These are phyloP conservation scores for Ficedula albicollis DNA, from an alignment of 2,797 vertebrate species.

Conservation along the genomic window DNA sequence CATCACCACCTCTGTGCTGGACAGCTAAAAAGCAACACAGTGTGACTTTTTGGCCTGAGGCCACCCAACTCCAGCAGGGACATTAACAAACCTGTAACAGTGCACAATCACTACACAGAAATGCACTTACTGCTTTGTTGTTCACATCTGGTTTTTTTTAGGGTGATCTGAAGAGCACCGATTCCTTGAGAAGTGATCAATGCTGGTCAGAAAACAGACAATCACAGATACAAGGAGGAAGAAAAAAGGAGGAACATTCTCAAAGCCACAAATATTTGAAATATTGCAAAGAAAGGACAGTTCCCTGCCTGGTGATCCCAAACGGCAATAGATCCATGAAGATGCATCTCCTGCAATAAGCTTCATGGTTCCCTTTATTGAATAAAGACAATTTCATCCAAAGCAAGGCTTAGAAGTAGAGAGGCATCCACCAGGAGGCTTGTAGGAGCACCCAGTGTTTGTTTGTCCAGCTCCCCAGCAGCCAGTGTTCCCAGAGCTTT, in stretches of 20 bases:
- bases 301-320: not conserved
- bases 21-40: not conserved
- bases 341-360: not conserved
- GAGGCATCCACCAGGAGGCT: not conserved
- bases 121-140: not conserved
- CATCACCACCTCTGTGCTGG: not conserved
- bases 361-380: rapidly evolving
- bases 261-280: not conserved
- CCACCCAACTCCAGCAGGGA: not conserved
- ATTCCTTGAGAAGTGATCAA: not conserved
- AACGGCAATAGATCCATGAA: not conserved
- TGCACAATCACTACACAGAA: not conserved
- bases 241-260: not conserved
- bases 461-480: not conserved
- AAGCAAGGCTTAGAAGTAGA: not conserved
- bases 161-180: not conserved
- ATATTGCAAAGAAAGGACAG: not conserved
- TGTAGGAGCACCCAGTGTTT: not conserved
- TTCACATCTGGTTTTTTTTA: rapidly evolving
- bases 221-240: not conserved
- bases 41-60: rapidly evolving
- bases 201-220: not conserved
- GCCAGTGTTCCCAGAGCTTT: not conserved
- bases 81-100: not conserved
- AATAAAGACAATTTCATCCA: not conserved